These are phyloP conservation scores for Ariolimax columbianus DNA, from an alignment of 2,888 invertebrate genomes.

Conservation along the genomic window DNA sequence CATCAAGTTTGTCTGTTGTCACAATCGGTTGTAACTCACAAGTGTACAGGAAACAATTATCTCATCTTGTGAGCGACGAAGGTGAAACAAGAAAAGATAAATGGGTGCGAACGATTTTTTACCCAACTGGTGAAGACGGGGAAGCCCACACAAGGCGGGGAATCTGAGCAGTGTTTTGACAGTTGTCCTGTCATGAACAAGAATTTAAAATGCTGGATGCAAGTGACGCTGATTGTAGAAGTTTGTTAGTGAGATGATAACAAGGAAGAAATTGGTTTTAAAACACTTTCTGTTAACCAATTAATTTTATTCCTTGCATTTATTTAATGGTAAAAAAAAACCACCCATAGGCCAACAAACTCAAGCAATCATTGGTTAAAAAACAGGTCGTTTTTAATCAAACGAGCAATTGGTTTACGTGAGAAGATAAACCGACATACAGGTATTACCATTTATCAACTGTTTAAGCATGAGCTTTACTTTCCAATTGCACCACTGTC, in stretches of 20 bases:
- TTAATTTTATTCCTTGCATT: too few relatives aligned
- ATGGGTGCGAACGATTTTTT: not conserved
- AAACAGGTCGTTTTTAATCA: too few relatives aligned
- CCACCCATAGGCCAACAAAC: too few relatives aligned
- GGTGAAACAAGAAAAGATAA: not conserved
- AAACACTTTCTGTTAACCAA: too few relatives aligned
- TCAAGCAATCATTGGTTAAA: too few relatives aligned
- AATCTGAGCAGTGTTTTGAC: not conserved
- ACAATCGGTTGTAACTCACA: not conserved
- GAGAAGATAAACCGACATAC: too few relatives aligned
- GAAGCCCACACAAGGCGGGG: not conserved
- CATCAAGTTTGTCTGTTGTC: not conserved
- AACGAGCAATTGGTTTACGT: too few relatives aligned
- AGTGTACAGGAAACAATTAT: not conserved
- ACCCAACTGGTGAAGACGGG: not conserved
- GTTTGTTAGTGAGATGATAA: not conserved
- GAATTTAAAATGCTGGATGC: not conserved
- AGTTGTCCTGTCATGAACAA: not conserved
- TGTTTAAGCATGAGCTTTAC: too few relatives aligned
- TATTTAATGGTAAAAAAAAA: too few relatives aligned
- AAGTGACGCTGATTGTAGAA: not conserved
- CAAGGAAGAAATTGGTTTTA: too few relatives aligned
- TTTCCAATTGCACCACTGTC: too few relatives aligned
- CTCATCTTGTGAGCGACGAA: not conserved
- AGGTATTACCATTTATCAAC: too few relatives aligned